Percentiles rank a stretch among this genome's conserved stretches.
Evolutionary conservation across 2,113 vertebrate species (phyloP).

Genomic region (Vidua chalybeata): DNA sequence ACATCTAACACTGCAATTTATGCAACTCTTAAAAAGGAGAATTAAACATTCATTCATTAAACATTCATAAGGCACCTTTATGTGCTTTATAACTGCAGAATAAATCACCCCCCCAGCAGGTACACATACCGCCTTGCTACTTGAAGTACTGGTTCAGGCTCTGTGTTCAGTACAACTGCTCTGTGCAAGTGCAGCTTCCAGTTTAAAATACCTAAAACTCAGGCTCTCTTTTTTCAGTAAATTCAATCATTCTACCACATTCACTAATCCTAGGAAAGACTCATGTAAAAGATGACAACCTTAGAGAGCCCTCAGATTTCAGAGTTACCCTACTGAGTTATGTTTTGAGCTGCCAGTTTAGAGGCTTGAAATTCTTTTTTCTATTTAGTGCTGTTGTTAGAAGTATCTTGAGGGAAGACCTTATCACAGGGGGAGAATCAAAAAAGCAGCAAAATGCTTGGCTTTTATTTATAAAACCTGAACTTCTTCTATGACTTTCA

Average conservation of each 20-base stretch:
- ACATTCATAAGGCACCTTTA: neutral
- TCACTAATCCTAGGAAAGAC: neutral
- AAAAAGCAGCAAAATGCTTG: neutral
- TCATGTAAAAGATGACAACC: neutral
- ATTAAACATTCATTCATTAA: neutral
- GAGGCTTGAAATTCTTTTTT: neutral
- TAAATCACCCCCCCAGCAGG: neutral
- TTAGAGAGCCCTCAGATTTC: neutral
- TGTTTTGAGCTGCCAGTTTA: neutral
- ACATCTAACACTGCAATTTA: neutral
- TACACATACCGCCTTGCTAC: neutral
- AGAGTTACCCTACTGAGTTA: neutral
- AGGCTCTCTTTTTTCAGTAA: neutral
- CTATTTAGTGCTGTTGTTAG: neutral
- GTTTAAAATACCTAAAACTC: neutral
- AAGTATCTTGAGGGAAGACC: neutral
- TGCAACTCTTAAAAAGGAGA: neutral
- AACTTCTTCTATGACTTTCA: neutral
- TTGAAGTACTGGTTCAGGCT: neutral
- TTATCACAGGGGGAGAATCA: neutral
- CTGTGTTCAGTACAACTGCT: rapidly evolving
- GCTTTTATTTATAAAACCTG: neutral
- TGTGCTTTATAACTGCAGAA: neutral
- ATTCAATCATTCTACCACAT: neutral
- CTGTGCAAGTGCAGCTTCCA: neutral